Percentiles rank a stretch among this genome's conserved stretches.
Evolutionary conservation across 1,140 invertebrate genomes (phyloP).

Genomic region (Sycophila sp.): DNA sequence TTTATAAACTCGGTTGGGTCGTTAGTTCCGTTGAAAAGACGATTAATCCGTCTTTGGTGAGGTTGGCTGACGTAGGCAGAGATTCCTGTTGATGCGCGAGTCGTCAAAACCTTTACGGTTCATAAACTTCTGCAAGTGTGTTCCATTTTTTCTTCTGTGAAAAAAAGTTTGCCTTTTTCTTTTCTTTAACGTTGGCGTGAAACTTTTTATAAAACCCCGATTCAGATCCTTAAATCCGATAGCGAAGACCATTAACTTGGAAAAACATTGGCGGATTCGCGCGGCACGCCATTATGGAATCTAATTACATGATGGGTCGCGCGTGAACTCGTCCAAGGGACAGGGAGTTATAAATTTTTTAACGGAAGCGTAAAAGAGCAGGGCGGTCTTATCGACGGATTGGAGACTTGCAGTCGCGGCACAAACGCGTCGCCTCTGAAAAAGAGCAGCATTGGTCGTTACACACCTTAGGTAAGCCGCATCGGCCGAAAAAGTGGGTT

Average conservation of each 20-base stretch:
- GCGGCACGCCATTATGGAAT: no score
- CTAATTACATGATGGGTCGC: no score
- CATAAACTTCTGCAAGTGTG: no score
- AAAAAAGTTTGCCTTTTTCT: no score
- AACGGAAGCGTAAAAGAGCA: neutral
- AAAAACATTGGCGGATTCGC: no score
- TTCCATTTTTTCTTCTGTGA: no score
- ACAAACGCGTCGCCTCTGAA: constrained; percentile 10
- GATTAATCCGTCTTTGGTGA: neutral
- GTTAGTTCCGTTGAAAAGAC: constrained; percentile 20
- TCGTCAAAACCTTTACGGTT: constrained; percentile 15
- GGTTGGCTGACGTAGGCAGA: neutral
- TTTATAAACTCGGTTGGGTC: constrained; percentile 9
- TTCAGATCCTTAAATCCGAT: no score
- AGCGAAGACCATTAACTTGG: no score
- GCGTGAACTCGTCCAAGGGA: no score
- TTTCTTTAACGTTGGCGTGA: no score
- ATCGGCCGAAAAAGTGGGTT: constrained; percentile 33
- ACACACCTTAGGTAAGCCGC: constrained; percentile 36
- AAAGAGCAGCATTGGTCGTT: constrained; percentile 15
- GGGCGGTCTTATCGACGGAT: constrained; percentile 2
- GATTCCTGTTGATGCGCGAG: neutral
- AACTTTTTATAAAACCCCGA: no score
- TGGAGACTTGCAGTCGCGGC: constrained; percentile 3
- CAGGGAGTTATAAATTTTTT: neutral